Evolutionary conservation across 2,113 vertebrate species (phyloP).

Genomic region (Pipra filicauda): DNA sequence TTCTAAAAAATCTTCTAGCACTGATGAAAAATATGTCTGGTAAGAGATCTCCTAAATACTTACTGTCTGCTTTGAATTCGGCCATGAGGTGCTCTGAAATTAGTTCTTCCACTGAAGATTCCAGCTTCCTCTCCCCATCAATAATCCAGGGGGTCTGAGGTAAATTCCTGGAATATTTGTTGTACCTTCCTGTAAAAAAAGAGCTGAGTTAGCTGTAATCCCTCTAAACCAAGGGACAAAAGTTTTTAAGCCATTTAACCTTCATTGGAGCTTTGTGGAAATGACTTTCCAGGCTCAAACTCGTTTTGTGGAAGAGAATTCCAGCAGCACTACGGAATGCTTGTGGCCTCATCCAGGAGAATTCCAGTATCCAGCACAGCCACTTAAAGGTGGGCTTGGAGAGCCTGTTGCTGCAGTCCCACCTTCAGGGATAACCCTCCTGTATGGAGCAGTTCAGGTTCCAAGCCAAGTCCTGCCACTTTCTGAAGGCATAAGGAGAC

Average conservation of each 20-base stretch:
- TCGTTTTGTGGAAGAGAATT: not conserved
- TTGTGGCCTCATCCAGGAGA: not conserved
- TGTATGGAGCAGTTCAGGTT: not conserved
- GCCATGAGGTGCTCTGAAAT: slow-evolving; percentile 87
- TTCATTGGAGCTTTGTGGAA: not conserved
- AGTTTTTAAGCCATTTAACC: not conserved
- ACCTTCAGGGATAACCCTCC: not conserved
- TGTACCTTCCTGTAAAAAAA: slow-evolving; percentile 87
- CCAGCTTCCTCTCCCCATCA: slow-evolving; percentile 93
- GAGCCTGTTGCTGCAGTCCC: not conserved
- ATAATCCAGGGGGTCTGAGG: slow-evolving; percentile 99
- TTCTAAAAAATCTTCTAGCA: not conserved
- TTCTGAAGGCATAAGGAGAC: not conserved
- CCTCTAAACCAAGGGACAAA: not conserved
- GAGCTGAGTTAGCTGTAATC: not conserved
- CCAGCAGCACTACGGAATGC: not conserved
- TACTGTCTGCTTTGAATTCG: slow-evolving; percentile 87
- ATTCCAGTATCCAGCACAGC: not conserved
- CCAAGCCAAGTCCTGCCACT: not conserved
- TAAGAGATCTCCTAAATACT: slow-evolving; percentile 33
- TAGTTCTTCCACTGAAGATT: slow-evolving; percentile 96
- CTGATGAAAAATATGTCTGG: not conserved
- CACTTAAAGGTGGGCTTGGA: not conserved
- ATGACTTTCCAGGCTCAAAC: not conserved
- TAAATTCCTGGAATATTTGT: slow-evolving; percentile 93